Percentiles rank a stretch among this genome's conserved stretches.
Conservation (phyloP, 2,113 vertebrate species). For the Phocoena phocoena region DNA sequence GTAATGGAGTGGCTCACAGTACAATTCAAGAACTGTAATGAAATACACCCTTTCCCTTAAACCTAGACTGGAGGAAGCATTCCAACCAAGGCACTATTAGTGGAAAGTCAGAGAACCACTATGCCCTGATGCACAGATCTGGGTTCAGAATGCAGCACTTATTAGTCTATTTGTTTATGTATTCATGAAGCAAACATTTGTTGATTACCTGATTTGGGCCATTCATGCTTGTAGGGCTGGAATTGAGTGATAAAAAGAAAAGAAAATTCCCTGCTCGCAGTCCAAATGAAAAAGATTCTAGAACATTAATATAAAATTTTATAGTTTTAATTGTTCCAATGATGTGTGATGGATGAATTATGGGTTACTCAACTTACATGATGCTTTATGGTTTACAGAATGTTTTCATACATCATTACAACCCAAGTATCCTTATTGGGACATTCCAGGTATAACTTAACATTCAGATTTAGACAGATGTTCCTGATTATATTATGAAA, state of each 20-base stretch:
- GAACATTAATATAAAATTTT: constrained; percentile 53
- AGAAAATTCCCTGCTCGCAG: neutral
- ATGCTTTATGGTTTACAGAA: constrained; percentile 52
- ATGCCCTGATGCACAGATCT: neutral
- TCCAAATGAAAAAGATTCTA: constrained; percentile 39
- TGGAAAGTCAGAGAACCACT: neutral
- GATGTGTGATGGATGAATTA: constrained; percentile 55
- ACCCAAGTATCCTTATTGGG: neutral
- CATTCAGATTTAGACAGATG: neutral
- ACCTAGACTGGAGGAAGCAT: neutral
- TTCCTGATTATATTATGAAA: constrained; percentile 39
- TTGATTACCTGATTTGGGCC: neutral
- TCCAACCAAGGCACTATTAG: neutral
- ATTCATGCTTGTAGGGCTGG: neutral
- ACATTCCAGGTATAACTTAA: constrained; percentile 38
- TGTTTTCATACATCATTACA: constrained; percentile 60
- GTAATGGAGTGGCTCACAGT: neutral
- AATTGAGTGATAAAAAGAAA: neutral
- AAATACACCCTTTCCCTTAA: neutral
- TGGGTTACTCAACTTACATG: constrained; percentile 54
- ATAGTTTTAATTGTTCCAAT: constrained; percentile 25
- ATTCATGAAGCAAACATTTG: neutral
- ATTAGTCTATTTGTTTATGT: neutral
- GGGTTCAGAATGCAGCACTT: neutral
- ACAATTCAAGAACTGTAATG: neutral